Evolutionary conservation across 2,797 vertebrate species (phyloP).

Genomic region (Pipistrellus nathusii): DNA sequence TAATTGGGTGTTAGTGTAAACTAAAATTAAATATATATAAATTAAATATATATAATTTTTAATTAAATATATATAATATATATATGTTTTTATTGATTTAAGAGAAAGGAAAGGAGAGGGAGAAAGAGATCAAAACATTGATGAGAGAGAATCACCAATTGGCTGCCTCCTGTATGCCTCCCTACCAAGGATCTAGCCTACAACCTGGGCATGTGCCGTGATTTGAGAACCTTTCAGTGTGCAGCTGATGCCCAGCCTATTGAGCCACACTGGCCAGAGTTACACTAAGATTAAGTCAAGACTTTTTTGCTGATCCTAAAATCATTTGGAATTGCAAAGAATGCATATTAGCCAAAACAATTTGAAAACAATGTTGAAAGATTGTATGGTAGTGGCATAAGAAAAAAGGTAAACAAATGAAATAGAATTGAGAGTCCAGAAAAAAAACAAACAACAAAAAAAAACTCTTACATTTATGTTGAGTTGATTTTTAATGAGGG

Average conservation of each 20-base stretch:
- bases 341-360: background rate
- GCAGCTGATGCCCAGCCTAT: too few relatives aligned
- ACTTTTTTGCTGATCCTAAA: background rate
- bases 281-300: background rate
- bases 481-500: background rate
- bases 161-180: too few relatives aligned
- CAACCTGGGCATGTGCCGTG: too few relatives aligned
- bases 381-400: background rate
- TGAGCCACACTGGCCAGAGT: too few relatives aligned
- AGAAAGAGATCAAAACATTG: too few relatives aligned
- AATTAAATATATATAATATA: too few relatives aligned
- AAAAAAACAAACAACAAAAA: background rate
- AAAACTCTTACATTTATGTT: background rate
- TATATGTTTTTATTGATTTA: too few relatives aligned
- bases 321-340: background rate
- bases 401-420: background rate
- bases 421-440: background rate
- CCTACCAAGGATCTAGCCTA: too few relatives aligned
- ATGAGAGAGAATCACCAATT: too few relatives aligned
- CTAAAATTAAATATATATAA: background rate
- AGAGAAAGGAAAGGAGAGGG: too few relatives aligned
- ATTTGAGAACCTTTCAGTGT: too few relatives aligned
- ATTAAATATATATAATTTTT: too few relatives aligned
- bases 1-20: background rate
- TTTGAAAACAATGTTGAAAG: conserved; percentile 28